A percentile compares a stretch with the other conserved stretches of the same genome.
phyloP scores from a whole-genome alignment of 2,888 invertebrate species.

The Melanchra persicariae region DNA sequence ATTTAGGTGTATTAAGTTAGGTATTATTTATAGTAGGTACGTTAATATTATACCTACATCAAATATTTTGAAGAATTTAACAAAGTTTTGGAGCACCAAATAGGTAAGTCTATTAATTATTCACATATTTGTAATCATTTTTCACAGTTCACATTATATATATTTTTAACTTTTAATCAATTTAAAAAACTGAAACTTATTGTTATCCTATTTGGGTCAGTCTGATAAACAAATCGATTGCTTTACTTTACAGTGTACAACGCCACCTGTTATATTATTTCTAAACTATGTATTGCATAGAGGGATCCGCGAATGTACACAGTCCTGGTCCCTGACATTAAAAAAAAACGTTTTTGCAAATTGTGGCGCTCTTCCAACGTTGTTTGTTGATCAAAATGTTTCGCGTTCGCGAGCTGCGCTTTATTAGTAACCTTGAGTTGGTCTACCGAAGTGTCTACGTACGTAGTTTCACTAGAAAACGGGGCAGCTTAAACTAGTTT shows the following conservation, averaged over 20 bases:
- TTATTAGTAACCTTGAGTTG: not conserved
- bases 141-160: not conserved
- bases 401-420: not conserved
- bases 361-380: not conserved
- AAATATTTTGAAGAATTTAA: constrained; percentile 44
- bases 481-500: not conserved
- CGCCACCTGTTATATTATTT: constrained; percentile 47
- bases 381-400: not conserved
- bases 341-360: not conserved
- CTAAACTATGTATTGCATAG: not conserved
- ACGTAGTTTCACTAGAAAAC: not conserved
- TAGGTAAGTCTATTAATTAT: constrained; percentile 52
- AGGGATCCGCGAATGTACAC: not conserved
- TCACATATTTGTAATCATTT: not conserved
- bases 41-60: constrained; percentile 39
- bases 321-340: not conserved
- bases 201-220: not conserved
- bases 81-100: constrained; percentile 19
- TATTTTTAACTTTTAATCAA: not conserved
- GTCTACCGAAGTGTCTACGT: not conserved
- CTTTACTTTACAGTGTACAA: not conserved
- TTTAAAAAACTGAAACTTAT: not conserved
- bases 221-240: not conserved
- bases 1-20: constrained; percentile 68
- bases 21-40: constrained; percentile 57